A percentile compares a stretch with the other conserved stretches of the same genome.
Conservation (phyloP, 2,113 vertebrate species). For the Hepsetus odoe region DNA sequence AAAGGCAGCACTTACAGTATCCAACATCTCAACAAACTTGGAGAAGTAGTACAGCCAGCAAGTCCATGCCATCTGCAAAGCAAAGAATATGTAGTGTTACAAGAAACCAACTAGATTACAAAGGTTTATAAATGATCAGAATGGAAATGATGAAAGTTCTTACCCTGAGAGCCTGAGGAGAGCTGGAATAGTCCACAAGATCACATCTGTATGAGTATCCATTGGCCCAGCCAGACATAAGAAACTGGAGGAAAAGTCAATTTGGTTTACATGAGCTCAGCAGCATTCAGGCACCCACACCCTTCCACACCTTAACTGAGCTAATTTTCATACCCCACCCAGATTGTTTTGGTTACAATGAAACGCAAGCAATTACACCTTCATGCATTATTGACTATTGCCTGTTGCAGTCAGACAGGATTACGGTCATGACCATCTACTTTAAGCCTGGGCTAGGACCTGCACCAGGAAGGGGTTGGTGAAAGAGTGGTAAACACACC, state of each 20-base stretch:
- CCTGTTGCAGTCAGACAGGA: not conserved
- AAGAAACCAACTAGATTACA: not conserved
- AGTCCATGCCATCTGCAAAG: slow-evolving; percentile 80
- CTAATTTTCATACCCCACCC: not conserved
- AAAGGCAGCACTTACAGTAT: slow-evolving; percentile 79
- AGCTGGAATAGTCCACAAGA: slow-evolving; percentile 83
- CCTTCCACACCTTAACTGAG: slow-evolving; percentile 22
- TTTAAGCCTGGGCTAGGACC: not conserved
- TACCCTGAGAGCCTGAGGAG: slow-evolving; percentile 82
- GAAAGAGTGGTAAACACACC: not conserved
- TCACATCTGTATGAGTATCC: slow-evolving; percentile 85
- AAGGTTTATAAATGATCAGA: not conserved
- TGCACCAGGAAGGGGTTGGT: not conserved
- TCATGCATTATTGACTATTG: not conserved
- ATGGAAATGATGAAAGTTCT: slow-evolving; percentile 51
- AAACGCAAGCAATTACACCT: not conserved
- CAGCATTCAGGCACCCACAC: not conserved
- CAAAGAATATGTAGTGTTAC: not conserved
- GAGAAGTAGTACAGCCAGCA: slow-evolving; percentile 90
- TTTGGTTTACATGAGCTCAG: not conserved
- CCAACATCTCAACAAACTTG: slow-evolving; percentile 87
- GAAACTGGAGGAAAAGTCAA: slow-evolving; percentile 77
- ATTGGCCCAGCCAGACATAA: slow-evolving; percentile 88
- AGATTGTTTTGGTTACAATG: not conserved
- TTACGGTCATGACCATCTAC: not conserved